Base-by-base conservation (phyloP, 2,113 vertebrate species). In the Erpornis zantholeuca region DNA sequence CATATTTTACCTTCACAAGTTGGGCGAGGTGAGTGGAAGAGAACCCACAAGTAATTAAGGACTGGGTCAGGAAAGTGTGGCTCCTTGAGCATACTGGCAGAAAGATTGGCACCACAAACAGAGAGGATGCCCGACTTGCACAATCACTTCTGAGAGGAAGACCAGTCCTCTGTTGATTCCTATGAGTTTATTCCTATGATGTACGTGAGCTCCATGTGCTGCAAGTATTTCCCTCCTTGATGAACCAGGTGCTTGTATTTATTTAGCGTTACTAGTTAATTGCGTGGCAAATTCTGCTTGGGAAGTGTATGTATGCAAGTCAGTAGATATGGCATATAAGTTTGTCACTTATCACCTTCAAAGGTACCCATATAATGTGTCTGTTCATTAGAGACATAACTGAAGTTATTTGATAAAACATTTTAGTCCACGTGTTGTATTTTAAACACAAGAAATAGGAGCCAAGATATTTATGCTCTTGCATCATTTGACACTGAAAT, bases 171-270 rank as follows among this genome's bases (percentile, higher is more conserved):
- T 28, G 5, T 20, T 63, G 20, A 29, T 33, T 61, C n/a, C 20
- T 53, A 1, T 7, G 22, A 69, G 33, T 63, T 83, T 75, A n/a
- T 44, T n/a, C n/a, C n/a, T 49, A 0, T 42, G 23, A 56, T 47
- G 10, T 15, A 3, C 0, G 1, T 45, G 20, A 77, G 5, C 7
- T 77, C 9, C 7, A 3, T 31, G 24, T 19, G 17, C 17, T 70
- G 31, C 22, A 69, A 57, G 36, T 47, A 18, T 31, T 57, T 79
- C 54, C 8, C 24, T 53, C 28, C 33, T 65, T 45, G 35, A 2
- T 16, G 3, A 80, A 52, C 9, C 19, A 31, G 3, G 12, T 27
- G 16, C 8, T 76, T 7, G 9, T 15, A 11, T 27, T 76, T 54
- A 27, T 6, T 68, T 35, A 28, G 7, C 29, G 23, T 52, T 65